Evolutionary conservation across 2,113 vertebrate species (phyloP), one percentile per base, ranked within the genome.

Genomic region (Aspidoscelis tigris): DNA sequence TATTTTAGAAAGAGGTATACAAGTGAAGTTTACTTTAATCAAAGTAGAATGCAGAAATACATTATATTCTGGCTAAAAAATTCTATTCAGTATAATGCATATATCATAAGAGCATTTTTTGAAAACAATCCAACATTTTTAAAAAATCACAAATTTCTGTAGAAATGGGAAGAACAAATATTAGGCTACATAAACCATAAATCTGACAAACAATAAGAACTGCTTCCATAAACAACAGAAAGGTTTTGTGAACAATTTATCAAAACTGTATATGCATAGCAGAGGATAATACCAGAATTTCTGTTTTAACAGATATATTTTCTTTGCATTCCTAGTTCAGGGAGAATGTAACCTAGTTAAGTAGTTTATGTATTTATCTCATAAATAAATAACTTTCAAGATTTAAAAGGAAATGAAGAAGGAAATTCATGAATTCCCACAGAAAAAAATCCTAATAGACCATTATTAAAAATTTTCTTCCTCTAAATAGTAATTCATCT

Each of bases 181-280:
- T 61, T 61, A 61, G 58, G 58, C 12, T 61, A 61, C 1, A 61
- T 61, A 58, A 58, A 14, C 14, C 12, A 61, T 18, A 61, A 61
- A 61, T 61, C 58, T 18, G 58, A 61, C 58, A 21, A 72, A 75
- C 26, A n/a, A 79, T 79, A 26, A 78, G 5, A 39, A 44, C 24
- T n/a, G 41, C 16, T 44, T 82, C 39, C 24, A 73, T 3, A 22
- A 33, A 21, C 58, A 24, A 78, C 8, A 50, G 24, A 44, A n/a
- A 68, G 26, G 4, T 26, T 44, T 43, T 43, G 6, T 68, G 64
- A 79, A 79, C 44, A 18, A 72, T 75, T 78, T 83, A 77, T 86
- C 78, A 33, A 85, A 87, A 82, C 73, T 22, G 39, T n/a, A 50
- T 9, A 50, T 61, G 12, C 4, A 16, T 16, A 61, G 14, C 14